phyloP scores from a whole-genome alignment of 2,797 vertebrate species.

The Monodelphis domestica region DNA sequence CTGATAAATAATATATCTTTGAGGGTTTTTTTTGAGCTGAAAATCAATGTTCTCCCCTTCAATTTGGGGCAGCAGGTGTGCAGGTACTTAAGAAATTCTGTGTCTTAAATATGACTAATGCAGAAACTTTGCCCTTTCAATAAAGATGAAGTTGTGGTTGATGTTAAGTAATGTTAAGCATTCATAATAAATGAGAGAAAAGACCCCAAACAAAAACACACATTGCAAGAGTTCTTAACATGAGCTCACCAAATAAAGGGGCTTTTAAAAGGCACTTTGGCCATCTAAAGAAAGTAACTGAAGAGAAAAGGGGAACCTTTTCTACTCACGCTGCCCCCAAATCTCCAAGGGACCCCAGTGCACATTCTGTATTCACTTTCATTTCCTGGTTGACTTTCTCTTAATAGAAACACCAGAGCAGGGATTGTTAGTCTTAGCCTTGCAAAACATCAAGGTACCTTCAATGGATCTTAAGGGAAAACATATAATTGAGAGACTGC shows the following conservation, averaged over 20 bases:
- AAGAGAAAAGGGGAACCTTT: constrained; percentile 13
- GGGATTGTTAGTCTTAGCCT: not conserved
- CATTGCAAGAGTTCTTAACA: not conserved
- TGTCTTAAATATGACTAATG: constrained; percentile 29
- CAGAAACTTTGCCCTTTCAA: constrained; percentile 10
- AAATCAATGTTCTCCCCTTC: not conserved
- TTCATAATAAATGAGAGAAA: constrained; percentile 14
- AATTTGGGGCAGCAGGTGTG: constrained; percentile 23
- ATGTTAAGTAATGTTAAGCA: not conserved
- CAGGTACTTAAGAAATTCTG: not conserved
- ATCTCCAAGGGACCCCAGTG: not conserved
- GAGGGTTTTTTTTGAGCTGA: not conserved
- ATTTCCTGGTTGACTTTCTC: not conserved
- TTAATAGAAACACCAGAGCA: not conserved
- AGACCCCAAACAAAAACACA: not conserved
- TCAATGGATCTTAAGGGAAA: not conserved
- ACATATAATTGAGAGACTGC: not conserved
- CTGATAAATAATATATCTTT: not conserved
- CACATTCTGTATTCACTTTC: not conserved
- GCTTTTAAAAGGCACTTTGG: constrained; percentile 10
- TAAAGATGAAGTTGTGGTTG: not conserved
- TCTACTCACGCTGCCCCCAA: not conserved
- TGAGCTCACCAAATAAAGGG: constrained; percentile 37
- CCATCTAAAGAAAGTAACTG: constrained; percentile 16
- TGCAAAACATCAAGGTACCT: not conserved